A percentile compares a stretch with the other conserved stretches of the same genome.
Conservation (phyloP, 2,797 vertebrate species). For the Falco peregrinus region DNA sequence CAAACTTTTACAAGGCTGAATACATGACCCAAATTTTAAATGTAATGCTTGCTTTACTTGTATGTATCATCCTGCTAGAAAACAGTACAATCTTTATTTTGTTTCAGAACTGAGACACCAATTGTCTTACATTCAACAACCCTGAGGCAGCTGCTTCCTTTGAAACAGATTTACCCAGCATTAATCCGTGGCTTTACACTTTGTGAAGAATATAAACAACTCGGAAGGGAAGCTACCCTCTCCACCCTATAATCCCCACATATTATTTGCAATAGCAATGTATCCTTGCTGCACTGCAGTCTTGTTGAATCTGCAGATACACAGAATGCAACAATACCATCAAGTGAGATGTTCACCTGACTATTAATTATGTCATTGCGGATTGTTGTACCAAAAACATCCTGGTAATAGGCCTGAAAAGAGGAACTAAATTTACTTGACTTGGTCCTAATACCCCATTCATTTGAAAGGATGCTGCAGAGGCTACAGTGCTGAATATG, state of each 20-base stretch:
- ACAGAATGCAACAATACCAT: not conserved
- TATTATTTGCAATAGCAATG: not conserved
- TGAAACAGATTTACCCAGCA: constrained; percentile 16
- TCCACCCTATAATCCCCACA: not conserved
- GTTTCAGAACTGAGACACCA: constrained; percentile 34
- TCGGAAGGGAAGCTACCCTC: not conserved
- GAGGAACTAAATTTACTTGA: not conserved
- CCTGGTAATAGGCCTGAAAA: not conserved
- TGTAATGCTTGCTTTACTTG: not conserved
- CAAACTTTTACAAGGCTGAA: not conserved
- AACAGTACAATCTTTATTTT: not conserved
- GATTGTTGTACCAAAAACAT: not conserved
- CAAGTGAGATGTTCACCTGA: not conserved
- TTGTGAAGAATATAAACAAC: not conserved
- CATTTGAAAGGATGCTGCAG: not conserved
- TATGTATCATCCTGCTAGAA: not conserved
- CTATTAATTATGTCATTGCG: not conserved
- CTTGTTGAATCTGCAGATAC: not conserved
- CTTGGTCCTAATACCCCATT: not conserved
- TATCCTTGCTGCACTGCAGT: not conserved
- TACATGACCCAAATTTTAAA: not conserved
- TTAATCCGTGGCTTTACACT: constrained; percentile 45
- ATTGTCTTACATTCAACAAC: not conserved
- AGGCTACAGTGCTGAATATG: not conserved
- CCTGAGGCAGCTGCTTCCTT: constrained; percentile 52